These are phyloP conservation scores for Trichechus manatus DNA, from an alignment of 2,113 vertebrate species.

Conservation along the genomic window DNA sequence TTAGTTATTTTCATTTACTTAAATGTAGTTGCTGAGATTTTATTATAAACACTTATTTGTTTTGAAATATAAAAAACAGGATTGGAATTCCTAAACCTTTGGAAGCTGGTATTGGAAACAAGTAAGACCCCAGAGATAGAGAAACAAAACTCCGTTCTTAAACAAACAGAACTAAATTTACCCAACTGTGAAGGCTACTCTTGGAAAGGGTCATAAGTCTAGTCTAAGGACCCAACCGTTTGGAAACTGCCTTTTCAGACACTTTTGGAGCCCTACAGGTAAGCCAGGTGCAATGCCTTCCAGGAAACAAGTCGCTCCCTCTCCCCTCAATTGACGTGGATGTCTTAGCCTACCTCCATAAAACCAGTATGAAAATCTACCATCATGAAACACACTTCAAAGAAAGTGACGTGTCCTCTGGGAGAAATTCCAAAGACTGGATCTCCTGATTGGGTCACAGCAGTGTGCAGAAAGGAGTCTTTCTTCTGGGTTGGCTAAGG, in stretches of 20 bases:
- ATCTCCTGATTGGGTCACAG: neutral
- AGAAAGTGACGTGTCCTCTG: neutral
- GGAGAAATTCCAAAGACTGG: neutral
- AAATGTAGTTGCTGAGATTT: too few relatives aligned
- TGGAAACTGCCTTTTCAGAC: too few relatives aligned
- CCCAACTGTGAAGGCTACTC: accelerated
- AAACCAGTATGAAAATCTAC: neutral
- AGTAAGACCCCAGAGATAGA: neutral
- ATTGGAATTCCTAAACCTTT: accelerated
- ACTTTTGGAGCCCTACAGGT: neutral
- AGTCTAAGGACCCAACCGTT: accelerated
- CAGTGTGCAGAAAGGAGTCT: neutral
- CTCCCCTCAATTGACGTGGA: accelerated
- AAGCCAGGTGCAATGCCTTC: too few relatives aligned
- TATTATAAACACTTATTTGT: neutral
- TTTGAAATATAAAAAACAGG: neutral
- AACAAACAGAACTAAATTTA: accelerated
- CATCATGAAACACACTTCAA: accelerated
- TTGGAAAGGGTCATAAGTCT: neutral
- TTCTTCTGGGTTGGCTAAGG: neutral
- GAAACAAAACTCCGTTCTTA: too few relatives aligned
- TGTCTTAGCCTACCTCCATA: neutral
- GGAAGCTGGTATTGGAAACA: neutral
- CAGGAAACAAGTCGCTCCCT: accelerated
- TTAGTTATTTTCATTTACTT: neutral